Percentiles rank a stretch among this genome's conserved stretches.
phyloP scores from a whole-genome alignment of 92 coral and sea anemone genomes.

The Phenganax subtilis region DNA sequence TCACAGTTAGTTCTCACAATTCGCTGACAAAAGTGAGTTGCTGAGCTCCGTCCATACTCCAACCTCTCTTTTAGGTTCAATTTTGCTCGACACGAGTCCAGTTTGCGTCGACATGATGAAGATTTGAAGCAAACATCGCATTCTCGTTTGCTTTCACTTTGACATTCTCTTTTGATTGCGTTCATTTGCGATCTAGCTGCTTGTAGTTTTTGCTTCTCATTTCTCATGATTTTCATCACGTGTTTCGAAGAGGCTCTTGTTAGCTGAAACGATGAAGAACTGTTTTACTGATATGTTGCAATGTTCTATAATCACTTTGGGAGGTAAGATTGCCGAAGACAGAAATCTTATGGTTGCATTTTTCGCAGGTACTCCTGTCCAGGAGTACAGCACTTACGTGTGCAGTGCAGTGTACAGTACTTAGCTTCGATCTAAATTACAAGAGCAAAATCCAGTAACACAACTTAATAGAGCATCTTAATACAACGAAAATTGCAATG shows the following conservation, averaged over 20 bases:
- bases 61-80: conserved; percentile 6
- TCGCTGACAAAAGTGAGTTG: conserved; percentile 59
- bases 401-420: too few relatives aligned
- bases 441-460: too few relatives aligned
- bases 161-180: conserved; percentile 61
- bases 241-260: conserved; percentile 86
- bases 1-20: conserved; percentile 55
- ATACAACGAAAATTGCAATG: too few relatives aligned
- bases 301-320: not conserved
- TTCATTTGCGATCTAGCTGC: conserved; percentile 63
- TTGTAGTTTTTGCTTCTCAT: conserved; percentile 62
- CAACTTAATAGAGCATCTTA: too few relatives aligned
- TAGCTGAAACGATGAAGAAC: conserved; percentile 49
- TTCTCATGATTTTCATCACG: conserved; percentile 67
- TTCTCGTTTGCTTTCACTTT: conserved; percentile 47
- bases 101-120: conserved; percentile 41
- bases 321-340: not conserved
- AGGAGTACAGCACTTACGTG: too few relatives aligned
- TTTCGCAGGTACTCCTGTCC: too few relatives aligned
- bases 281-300: not conserved
- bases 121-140: conserved; percentile 56
- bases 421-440: too few relatives aligned
- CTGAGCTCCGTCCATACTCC: conserved; percentile 24
- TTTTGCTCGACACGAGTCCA: conserved; percentile 40
- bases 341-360: not conserved